A percentile compares a stretch with the other conserved stretches of the same genome.
These are phyloP conservation scores for Noctilio leporinus DNA, from an alignment of 2,113 vertebrate genomes.

Conservation along the genomic window DNA sequence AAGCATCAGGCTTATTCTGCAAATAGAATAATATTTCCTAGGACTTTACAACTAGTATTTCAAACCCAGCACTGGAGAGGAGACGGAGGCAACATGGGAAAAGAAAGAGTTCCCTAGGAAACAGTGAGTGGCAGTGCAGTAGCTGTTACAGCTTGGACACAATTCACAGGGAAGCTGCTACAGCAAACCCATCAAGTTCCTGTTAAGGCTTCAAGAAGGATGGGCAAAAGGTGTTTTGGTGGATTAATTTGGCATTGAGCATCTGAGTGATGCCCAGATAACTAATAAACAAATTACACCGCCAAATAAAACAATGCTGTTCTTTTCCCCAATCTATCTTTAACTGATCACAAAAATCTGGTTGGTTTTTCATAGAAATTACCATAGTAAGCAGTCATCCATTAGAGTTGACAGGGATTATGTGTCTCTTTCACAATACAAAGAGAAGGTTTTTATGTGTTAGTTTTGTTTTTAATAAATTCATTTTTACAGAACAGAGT, in stretches of 20 bases:
- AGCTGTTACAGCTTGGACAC: constrained; percentile 80
- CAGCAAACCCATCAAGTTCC: constrained; percentile 83
- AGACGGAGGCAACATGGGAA: constrained; percentile 33
- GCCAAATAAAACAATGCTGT: constrained; percentile 22
- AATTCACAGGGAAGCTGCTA: constrained; percentile 86
- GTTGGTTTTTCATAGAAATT: not conserved
- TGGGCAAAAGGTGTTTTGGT: constrained; percentile 65
- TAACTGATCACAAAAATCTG: constrained; percentile 11
- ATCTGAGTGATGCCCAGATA: constrained; percentile 39
- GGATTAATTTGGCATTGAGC: constrained; percentile 27
- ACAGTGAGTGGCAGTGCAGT: constrained; percentile 70
- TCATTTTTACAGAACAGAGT: constrained; percentile 70
- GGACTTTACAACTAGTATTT: constrained; percentile 59
- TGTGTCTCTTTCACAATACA: not conserved
- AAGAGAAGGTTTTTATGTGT: not conserved
- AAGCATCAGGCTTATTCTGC: constrained; percentile 51
- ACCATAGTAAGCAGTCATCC: not conserved
- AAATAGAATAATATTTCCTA: constrained; percentile 41
- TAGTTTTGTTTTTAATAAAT: constrained; percentile 64
- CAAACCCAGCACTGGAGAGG: constrained; percentile 47
- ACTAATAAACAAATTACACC: constrained; percentile 27
- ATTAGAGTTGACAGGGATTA: not conserved
- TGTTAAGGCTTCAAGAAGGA: constrained; percentile 68
- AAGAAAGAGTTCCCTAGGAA: constrained; percentile 49
- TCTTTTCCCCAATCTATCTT: constrained; percentile 44